Evolutionary conservation across 1,140 invertebrate genomes (phyloP), one percentile per base, ranked within the genome.

Genomic region (Maniola jurtina): DNA sequence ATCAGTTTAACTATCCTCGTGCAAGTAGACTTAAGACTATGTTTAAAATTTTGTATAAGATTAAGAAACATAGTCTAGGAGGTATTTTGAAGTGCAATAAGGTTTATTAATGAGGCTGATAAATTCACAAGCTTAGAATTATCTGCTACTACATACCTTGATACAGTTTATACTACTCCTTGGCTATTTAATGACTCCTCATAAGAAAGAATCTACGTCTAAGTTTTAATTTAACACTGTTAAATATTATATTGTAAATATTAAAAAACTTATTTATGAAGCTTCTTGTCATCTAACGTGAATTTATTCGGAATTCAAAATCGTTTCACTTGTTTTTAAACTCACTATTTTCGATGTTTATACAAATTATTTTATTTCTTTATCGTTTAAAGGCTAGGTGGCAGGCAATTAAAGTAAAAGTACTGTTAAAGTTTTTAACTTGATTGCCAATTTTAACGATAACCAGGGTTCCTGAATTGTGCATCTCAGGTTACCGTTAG

Each of bases 221-320:
- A 82, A 85, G 64, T 84, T 87, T 86, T 83, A 72, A 73, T 73
- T 54, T 73, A 66, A 73, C 65, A 63, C 82, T 86, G 76, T 84
- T 86, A 84, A 66, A 69, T 62, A 85, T 57, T 38, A 38, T 84
- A 84, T 81, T 90, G 88, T 90, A 90, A 83, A 89, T 89, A 89
- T 69, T 70, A 76, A 72, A 79, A 68, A 73, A 40, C 64, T 79
- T 82, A 86, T 88, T 84, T 84, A 86, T 80, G 74, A 80, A 78
- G 75, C 75, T 86, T 77, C 64, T 45, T 60, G 64, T 64, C 57
- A 68, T 59, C 54, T 58, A 64, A 61, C 36, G 40, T 57, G 35
- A 34, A 60, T 70, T 68, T 57, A 40, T 57, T 68, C 45, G 62
- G 61, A 66, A 75, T 69, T 72, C 72, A 66, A 83, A 83, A 85